Percentiles rank a stretch among this genome's conserved stretches.
phyloP scores from a whole-genome alignment of 2,888 invertebrate species.

The Thysanoteuthis rhombus region DNA sequence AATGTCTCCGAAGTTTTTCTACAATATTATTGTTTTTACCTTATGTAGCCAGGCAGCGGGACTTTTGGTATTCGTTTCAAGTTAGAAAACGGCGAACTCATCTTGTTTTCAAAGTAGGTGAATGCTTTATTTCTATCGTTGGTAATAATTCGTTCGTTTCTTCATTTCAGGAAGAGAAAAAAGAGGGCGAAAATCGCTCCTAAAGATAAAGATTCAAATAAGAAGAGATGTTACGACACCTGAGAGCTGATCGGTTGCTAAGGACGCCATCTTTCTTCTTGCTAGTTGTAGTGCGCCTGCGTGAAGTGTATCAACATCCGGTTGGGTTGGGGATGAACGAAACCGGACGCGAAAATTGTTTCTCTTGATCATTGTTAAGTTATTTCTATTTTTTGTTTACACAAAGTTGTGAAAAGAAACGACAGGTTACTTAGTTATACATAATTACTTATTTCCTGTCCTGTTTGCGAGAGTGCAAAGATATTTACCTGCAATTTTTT shows the following conservation, averaged over 20 bases:
- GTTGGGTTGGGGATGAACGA: background rate
- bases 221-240: background rate
- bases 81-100: background rate
- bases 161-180: background rate
- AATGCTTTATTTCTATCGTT: no score
- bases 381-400: background rate
- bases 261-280: background rate
- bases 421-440: no score
- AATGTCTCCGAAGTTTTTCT: no score
- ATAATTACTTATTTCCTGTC: no score
- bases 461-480: no score
- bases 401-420: no score
- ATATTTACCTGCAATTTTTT: no score
- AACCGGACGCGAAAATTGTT: background rate
- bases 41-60: background rate
- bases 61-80: background rate
- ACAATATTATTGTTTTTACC: background rate
- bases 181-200: background rate
- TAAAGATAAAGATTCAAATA: background rate
- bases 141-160: background rate
- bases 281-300: background rate
- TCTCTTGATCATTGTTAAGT: background rate
- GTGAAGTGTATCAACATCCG: background rate
- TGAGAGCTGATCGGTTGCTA: background rate
- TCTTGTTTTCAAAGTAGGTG: background rate